Conservation (phyloP, 1,140 invertebrate species). For the Zaprionus lachaisei region DNA sequence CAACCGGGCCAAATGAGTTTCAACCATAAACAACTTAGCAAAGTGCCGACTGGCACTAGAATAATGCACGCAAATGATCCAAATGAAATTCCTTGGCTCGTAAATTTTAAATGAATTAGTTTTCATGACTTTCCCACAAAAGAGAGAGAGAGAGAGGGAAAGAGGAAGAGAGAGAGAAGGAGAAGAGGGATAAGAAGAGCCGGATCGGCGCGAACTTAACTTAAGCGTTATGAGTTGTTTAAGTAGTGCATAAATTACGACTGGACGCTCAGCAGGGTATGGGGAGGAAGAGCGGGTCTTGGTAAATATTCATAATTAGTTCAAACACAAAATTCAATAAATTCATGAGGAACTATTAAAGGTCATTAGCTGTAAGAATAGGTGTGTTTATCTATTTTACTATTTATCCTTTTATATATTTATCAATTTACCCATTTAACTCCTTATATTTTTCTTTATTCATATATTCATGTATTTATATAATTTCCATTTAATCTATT, state of each 20-base stretch:
- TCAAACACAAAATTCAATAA: background rate
- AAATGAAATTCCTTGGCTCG: slow-evolving; percentile 61
- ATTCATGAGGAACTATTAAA: background rate
- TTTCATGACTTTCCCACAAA: slow-evolving; percentile 60
- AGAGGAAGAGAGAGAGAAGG: background rate
- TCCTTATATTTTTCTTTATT: no score
- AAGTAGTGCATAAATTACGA: slow-evolving; percentile 46
- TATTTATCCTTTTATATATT: no score
- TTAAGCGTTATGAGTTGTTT: slow-evolving; percentile 39
- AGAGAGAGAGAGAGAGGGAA: background rate
- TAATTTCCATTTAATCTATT: no score
- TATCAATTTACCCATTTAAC: no score
- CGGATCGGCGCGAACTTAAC: background rate
- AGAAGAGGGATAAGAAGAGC: background rate
- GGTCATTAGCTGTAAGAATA: background rate
- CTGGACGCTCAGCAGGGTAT: no score
- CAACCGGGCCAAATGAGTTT: slow-evolving; percentile 29
- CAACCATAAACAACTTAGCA: slow-evolving; percentile 53
- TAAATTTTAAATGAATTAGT: slow-evolving; percentile 81
- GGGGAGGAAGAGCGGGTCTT: background rate
- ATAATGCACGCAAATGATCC: slow-evolving; percentile 48
- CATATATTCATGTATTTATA: no score
- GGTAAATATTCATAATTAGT: background rate
- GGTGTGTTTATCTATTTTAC: no score
- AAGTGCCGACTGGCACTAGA: slow-evolving; percentile 27